Base-by-base conservation (phyloP, 2,888 invertebrate species). In the Chromoteleia sp. region DNA sequence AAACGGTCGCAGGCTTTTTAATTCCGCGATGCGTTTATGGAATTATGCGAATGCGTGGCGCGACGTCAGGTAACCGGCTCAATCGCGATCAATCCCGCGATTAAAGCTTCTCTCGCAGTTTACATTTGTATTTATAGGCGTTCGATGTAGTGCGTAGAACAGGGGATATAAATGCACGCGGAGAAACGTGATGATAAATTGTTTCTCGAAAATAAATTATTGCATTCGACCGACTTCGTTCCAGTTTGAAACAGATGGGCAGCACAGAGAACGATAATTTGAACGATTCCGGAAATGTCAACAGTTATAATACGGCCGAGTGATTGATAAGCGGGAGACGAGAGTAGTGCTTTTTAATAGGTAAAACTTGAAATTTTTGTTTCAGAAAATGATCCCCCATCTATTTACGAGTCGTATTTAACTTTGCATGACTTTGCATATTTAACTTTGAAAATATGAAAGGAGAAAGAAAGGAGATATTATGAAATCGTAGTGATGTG, bases 31-130 rank as follows among this genome's bases (percentile, higher is more conserved):
- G 8, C 30, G 14, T 25, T 63, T 30, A 21, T 10, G 39, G 45
- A 52, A 78, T 78, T 78, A 79, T 67, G 30, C 48, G 45, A 52
- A 59, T 67, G 61, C 61, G 50, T 58, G 17, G 30, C 19, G 43
- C 33, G 21, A 30, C 19, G 50, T 74, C 74, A 54, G 48, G 73
- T 65, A 58, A 7, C 14, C 8, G 36, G 65, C 39, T 45, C 56
- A 65, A 65, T 73, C 73, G 48, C 67, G 67, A 73, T 79, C 73
- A 67, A 59, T 79, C 67, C 59, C 52, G 52, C 29, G 58, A 58
- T 67, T 67, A 73, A 73, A 73, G 43, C 67, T 59, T 52, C 25
- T 50, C 48, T 59, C 41, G 58, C 30, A 67, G 50, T 67, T 73
- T 67, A 67, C 70, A 67, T 79, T 56, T 43, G 67, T 79, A 67